Conservation (phyloP, 2,888 invertebrate species). For the Minunthozetes semirufus region DNA sequence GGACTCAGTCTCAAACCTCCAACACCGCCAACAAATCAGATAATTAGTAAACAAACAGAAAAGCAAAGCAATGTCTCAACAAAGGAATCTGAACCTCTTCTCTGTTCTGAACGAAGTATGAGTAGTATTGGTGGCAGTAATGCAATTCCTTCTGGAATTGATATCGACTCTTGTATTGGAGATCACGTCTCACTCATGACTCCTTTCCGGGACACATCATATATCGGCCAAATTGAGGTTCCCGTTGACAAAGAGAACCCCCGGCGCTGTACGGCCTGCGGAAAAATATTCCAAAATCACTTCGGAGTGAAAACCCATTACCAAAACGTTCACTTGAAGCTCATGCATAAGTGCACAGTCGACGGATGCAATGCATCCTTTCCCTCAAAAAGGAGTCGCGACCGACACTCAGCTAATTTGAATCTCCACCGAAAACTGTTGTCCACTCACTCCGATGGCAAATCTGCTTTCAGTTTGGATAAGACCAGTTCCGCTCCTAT, state of each 20-base stretch:
- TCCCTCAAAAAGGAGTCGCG: constrained; percentile 82
- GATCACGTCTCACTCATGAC: constrained; percentile 43
- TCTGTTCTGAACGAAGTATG: not conserved
- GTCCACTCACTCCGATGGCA: constrained; percentile 56
- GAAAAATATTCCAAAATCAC: constrained; percentile 85
- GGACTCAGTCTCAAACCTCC: constrained; percentile 46
- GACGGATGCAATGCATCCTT: constrained; percentile 93
- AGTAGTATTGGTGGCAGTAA: not conserved
- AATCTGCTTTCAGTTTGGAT: constrained; percentile 50
- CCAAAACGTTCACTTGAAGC: constrained; percentile 87
- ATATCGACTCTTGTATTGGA: constrained; percentile 17
- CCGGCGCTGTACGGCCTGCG: constrained; percentile 80
- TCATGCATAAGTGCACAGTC: constrained; percentile 89
- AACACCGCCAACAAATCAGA: constrained; percentile 31
- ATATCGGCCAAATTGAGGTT: constrained; percentile 56
- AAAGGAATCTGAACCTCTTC: constrained; percentile 5
- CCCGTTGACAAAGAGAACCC: constrained; percentile 89
- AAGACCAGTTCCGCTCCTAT: constrained; percentile 39
- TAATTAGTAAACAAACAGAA: constrained; percentile 2
- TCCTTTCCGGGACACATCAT: constrained; percentile 44
- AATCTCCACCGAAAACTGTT: constrained; percentile 83
- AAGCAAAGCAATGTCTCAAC: not conserved
- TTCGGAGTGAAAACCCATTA: constrained; percentile 90
- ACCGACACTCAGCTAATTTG: constrained; percentile 82
- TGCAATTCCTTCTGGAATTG: constrained; percentile 19